Conservation (phyloP, 92 coral and sea anemone genomes). For the Epizoanthus stellaris region DNA sequence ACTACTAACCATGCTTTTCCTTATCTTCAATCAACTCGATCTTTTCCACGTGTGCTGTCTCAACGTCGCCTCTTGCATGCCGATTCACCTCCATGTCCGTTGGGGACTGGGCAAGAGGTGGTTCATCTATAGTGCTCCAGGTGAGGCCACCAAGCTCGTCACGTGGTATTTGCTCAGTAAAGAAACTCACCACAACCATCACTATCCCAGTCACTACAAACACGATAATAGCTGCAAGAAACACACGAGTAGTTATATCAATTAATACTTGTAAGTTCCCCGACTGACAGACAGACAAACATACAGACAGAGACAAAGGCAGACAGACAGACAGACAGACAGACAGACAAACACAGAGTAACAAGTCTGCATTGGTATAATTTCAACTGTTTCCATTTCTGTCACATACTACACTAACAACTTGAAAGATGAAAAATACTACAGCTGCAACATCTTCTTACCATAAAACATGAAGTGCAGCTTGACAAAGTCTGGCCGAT, state of each 20-base stretch:
- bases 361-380: neutral
- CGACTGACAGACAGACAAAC: neutral
- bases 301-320: too few species aligned
- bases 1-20: slow-evolving; percentile 6
- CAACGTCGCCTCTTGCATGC: slow-evolving; percentile 4
- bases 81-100: slow-evolving; percentile 20
- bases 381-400: neutral
- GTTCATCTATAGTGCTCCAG: slow-evolving; percentile 62
- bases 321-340: neutral
- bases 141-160: slow-evolving; percentile 77
- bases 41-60: slow-evolving; percentile 1
- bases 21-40: neutral
- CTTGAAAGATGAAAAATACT: neutral
- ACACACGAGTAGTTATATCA: neutral
- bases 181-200: slow-evolving; percentile 62
- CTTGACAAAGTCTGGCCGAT: slow-evolving; percentile 89
- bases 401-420: neutral
- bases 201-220: slow-evolving; percentile 53
- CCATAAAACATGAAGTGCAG: slow-evolving; percentile 96
- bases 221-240: slow-evolving; percentile 45
- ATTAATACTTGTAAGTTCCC: neutral
- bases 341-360: too few species aligned
- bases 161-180: slow-evolving; percentile 58
- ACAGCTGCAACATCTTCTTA: slow-evolving; percentile 43
- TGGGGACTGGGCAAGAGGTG: slow-evolving; percentile 51